Evolutionary conservation across 1,140 invertebrate genomes (phyloP), one percentile per base, ranked within the genome.

Genomic region (Listronotus bonariensis): DNA sequence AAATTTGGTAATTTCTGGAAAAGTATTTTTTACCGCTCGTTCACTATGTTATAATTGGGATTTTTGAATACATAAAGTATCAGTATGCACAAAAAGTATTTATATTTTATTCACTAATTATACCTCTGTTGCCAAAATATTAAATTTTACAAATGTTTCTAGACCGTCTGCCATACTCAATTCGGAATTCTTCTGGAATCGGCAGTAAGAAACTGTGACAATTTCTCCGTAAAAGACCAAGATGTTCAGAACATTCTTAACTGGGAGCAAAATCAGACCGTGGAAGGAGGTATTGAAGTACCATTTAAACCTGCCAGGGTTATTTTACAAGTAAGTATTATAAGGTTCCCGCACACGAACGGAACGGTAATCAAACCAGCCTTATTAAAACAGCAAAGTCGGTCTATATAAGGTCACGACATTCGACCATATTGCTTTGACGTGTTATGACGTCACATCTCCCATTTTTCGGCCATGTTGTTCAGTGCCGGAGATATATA

Each of bases 271-370:
- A 88, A 90, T 77, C 89, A 95, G 80, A 77, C 81, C 6, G 76
- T 82, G 3, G 80, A 86, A 69, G 85, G 82, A 17, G 89, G 87
- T 49, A 88, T 93, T n/a, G 97, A 99, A 83, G 89, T 99, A 34
- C 89, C 95, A 0, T 99, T 99, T 77, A 95, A 93, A 80, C 96
- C 97, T 2, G 91, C 95, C 0, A 83, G 97, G 75, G 97, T 99
- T 55, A 92, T 99, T 62, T 82, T 99, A 15, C 97, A 99, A 83
- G 95, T 90, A 76, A 57, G 38, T 17, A n/a, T n/a, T n/a, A n/a
- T n/a, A n/a, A n/a, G n/a, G n/a, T n/a, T n/a, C n/a, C n/a, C n/a
- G n/a, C n/a, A n/a, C n/a, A n/a, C n/a, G n/a, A n/a, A n/a, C n/a
- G n/a, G n/a, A n/a, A n/a, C n/a, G n/a, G n/a, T n/a, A n/a, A n/a